Conservation (phyloP, 1,140 invertebrate genomes). For the Hermatobates lingyangjiaoensis region DNA sequence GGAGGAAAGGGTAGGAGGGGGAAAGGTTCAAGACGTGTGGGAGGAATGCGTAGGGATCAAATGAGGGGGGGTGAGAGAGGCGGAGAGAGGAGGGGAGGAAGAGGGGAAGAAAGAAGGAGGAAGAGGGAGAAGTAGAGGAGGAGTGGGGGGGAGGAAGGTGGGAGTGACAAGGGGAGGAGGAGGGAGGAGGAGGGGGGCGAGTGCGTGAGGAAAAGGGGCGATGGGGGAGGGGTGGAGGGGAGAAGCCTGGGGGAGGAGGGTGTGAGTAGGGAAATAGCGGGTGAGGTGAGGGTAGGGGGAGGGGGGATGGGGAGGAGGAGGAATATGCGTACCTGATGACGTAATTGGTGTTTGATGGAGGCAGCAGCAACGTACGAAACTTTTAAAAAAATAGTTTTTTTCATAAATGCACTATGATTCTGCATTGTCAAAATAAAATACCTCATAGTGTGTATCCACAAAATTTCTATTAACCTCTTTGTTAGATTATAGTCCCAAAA, state of each 20-base stretch:
- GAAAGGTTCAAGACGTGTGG: not conserved
- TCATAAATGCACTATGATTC: no score
- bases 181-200: not conserved
- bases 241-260: not conserved
- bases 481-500: no score
- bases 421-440: no score
- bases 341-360: no score
- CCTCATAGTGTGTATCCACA: no score
- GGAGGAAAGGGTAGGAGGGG: not conserved
- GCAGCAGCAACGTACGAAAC: no score
- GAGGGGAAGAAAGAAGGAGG: not conserved
- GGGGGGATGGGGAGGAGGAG: not conserved
- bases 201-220: not conserved
- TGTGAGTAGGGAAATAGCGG: not conserved
- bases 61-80: not conserved
- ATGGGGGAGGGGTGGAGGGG: not conserved
- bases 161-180: not conserved
- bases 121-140: not conserved
- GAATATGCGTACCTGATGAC: not conserved
- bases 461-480: no score
- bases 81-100: no score
- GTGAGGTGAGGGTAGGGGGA: not conserved
- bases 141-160: not conserved
- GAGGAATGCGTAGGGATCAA: not conserved
- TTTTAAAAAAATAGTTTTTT: no score